Conservation (phyloP, 2,797 vertebrate species). For the Acrocephalus scirpaceus region DNA sequence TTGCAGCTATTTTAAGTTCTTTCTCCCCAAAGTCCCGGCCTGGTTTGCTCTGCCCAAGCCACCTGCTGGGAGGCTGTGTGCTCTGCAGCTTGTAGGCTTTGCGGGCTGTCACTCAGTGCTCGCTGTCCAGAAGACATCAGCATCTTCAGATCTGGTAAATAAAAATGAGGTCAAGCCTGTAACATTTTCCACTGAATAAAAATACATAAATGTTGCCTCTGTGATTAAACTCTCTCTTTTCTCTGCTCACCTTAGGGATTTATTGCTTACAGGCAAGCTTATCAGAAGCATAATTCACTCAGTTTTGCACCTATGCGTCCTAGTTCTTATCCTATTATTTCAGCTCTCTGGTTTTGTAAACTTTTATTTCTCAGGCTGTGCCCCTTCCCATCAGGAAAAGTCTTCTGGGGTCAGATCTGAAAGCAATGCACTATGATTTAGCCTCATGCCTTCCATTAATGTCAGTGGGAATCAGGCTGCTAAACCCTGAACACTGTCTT, state of each 20-base stretch:
- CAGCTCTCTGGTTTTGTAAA: slow-evolving; percentile 33
- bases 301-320: slow-evolving; percentile 9
- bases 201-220: slow-evolving; percentile 21
- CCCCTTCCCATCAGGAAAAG: slow-evolving; percentile 38
- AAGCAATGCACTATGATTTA: slow-evolving; percentile 46
- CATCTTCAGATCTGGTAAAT: slow-evolving; percentile 7
- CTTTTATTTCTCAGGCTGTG: slow-evolving; percentile 44
- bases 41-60: not conserved
- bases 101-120: not conserved
- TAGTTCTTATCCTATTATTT: slow-evolving; percentile 40
- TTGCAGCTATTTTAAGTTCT: slow-evolving; percentile 17
- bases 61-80: slow-evolving; percentile 28
- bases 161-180: slow-evolving; percentile 35
- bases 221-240: not conserved
- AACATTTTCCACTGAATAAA: not conserved
- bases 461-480: slow-evolving; percentile 8
- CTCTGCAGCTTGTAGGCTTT: not conserved
- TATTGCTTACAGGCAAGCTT: not conserved
- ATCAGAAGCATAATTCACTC: slow-evolving; percentile 21
- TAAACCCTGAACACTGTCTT: slow-evolving; percentile 35
- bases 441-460: slow-evolving; percentile 36
- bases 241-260: not conserved
- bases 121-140: not conserved
- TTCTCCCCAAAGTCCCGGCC: not conserved
- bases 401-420: slow-evolving; percentile 48